Base-by-base conservation (phyloP, 2,113 vertebrate species). In the Anarhynchus alexandrinus region DNA sequence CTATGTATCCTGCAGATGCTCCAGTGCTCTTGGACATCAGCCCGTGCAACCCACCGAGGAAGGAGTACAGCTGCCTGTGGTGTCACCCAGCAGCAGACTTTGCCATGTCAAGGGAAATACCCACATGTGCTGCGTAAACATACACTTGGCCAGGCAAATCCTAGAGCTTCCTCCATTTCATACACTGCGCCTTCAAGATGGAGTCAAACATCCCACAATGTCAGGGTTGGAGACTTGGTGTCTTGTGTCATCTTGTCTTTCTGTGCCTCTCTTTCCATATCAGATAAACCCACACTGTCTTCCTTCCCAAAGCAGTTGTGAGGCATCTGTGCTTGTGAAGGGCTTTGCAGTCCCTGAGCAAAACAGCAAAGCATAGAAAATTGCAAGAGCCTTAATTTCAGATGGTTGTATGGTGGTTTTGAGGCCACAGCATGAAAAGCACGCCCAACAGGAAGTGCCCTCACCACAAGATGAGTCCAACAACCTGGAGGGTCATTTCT, bases 21-120 rank as follows among this genome's bases (percentile, higher is more conserved):
- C 54, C 80, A 77, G 84, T 3, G 6, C 15, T 77, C 52, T 9
- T 36, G 81, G 81, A 64, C 1, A 1, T 64, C 54, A 61, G n/a
- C n/a, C 42, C 0, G 0, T 2, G 6, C 69, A 83, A 9, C n/a
- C 43, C 42, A 42, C 45, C 1, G 0, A 49, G 54, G 81, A 69
- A 73, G 58, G n/a, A 51, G n/a, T 8, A 72, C 71, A 76, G 62
- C 34, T 79, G 55, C 51, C 65, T 59, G 59, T 29, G 2, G 36
- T 49, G 47, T n/a, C 67, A 76, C 38, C 23, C 32, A 73, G 62
- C 76, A 80, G 87, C 54, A 78, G 65, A n/a, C 25, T 71, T 30
- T 38, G 72, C 62, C 58, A 18, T 29, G 49, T 15, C 66, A 47
- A 89, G 27, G 64, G 43, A 86, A 42, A 85, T 51, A 89, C 6